These are phyloP conservation scores for Bombus picipes DNA, from an alignment of 1,140 invertebrate genomes.

Conservation along the genomic window DNA sequence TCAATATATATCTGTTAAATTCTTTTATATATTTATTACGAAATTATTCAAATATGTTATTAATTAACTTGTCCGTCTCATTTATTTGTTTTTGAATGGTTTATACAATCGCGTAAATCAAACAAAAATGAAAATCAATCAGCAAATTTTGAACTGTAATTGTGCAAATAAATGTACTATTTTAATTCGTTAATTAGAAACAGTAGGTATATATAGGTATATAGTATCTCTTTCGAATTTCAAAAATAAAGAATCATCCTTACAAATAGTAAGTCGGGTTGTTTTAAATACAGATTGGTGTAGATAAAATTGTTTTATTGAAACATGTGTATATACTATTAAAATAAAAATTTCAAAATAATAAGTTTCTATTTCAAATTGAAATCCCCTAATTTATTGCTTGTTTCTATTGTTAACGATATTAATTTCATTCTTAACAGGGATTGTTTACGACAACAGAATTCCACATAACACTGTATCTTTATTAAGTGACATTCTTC, in stretches of 20 bases:
- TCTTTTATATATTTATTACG: neutral
- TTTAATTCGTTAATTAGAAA: too few species aligned
- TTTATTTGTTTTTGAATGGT: neutral
- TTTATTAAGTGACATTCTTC: neutral
- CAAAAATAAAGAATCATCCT: neutral
- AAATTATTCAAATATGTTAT: neutral
- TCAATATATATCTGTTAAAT: neutral
- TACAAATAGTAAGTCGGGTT: neutral
- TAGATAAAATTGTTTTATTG: constrained; percentile 24
- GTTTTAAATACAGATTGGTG: neutral
- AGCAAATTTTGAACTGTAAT: neutral
- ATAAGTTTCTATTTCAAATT: neutral
- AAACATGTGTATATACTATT: neutral
- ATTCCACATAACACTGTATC: neutral
- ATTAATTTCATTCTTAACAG: neutral
- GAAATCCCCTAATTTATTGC: neutral
- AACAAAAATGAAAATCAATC: too few species aligned
- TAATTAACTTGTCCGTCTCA: neutral
- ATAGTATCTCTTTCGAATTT: neutral
- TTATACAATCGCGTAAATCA: neutral
- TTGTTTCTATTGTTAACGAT: neutral
- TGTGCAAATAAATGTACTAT: neutral
- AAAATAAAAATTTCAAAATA: constrained; percentile 19
- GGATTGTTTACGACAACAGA: too few species aligned
- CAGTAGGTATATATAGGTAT: too few species aligned